Evolutionary conservation across 1,140 invertebrate species (phyloP).

Genomic region (Aradophagus sp.): DNA sequence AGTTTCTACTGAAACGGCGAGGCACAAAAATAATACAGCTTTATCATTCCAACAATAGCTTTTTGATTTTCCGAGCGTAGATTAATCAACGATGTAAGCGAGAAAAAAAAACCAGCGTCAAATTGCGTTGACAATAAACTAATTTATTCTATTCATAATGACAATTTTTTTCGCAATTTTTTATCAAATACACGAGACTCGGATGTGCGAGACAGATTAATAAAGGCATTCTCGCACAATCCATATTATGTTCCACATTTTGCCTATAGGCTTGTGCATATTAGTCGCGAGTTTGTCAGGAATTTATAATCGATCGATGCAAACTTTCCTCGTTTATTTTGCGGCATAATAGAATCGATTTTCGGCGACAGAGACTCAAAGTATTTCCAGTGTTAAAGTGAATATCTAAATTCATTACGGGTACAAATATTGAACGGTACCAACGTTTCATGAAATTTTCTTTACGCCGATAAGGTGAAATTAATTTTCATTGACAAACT

Average conservation of each 20-base stretch:
- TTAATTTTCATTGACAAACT: no score
- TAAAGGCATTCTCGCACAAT: slow-evolving; percentile 29
- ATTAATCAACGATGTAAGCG: no score
- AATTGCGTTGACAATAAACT: no score
- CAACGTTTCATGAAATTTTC: slow-evolving; percentile 16
- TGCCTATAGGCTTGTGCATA: slow-evolving; percentile 43
- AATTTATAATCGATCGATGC: slow-evolving; percentile 53
- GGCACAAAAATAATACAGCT: no score
- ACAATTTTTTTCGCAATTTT: no score
- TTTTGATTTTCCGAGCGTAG: no score
- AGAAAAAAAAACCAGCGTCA: no score
- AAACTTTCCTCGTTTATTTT: slow-evolving; percentile 57
- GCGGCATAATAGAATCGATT: slow-evolving; percentile 45
- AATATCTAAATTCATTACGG: slow-evolving; percentile 47
- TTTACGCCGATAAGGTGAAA: slow-evolving; percentile 6
- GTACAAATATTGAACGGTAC: slow-evolving; percentile 16
- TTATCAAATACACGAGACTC: no score
- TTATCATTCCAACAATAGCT: no score
- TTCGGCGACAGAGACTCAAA: slow-evolving; percentile 36
- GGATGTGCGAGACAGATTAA: slow-evolving; percentile 7
- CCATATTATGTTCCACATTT: slow-evolving; percentile 29
- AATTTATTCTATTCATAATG: no score
- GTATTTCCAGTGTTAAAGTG: slow-evolving; percentile 30
- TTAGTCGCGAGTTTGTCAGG: slow-evolving; percentile 42
- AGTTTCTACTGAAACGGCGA: no score